Base-by-base conservation (phyloP, 1,140 invertebrate genomes). In the Druon quercuslanigerum region DNA sequence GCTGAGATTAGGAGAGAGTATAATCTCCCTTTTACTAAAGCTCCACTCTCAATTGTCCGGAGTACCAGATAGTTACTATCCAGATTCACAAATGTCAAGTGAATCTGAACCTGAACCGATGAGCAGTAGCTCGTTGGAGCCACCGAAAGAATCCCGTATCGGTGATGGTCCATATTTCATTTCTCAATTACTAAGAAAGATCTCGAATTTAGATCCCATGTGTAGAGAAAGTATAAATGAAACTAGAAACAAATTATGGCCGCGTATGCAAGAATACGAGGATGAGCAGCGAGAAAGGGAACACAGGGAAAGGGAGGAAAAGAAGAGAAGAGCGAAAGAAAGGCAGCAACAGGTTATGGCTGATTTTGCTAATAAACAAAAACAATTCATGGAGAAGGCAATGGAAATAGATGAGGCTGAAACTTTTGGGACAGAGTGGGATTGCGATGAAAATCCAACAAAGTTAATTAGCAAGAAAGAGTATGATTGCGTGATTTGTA, bases 401-500 rank as follows among this genome's bases (percentile, higher is more conserved):
- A 96, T 95, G 94, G 94, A 94, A 90, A 94, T 91, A 73, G 92
- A 92, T 71, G 93, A 92, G 78, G 92, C 92, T 52, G 92, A 87
- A 7, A 86, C 82, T 51, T 91, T 89, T 50, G 92, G 91, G 74
- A 95, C 95, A 95, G 94, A 96, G 74, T 95, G 94, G 92, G 92
- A 92, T 73, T 93, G 94, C 50, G 93, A 94, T 54, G 94, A 94
- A 54, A 92, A 93, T 72, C 74, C 86, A 25, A 82, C 84, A 11
- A 89, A 89, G 83, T 78, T 91, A 51, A 83, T 90, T 84, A 95
- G 92, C 87, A 94, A 94, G 89, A 94, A 94, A 86, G 96, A 97
- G 89, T 99, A 98, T 89, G 96, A 98, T 89, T 99, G 98, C 92
- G 97, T 98, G 71, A 99, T 99, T 85, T 99, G 98, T 90, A 97